Conservation (phyloP, 92 coral and sea anemone species). For the Porites evermanni region DNA sequence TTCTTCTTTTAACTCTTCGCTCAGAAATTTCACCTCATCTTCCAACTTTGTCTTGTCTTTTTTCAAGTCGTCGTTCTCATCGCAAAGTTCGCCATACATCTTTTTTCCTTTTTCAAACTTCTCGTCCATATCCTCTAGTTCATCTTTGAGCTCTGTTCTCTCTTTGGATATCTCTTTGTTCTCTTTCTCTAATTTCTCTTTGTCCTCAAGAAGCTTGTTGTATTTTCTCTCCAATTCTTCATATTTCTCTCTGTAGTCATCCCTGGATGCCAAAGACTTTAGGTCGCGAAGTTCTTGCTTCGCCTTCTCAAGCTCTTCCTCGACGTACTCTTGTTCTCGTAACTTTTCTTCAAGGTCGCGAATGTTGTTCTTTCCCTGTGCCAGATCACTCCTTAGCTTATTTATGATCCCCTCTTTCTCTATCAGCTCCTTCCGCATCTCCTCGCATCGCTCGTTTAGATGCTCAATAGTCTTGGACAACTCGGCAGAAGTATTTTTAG, state of each 20-base stretch:
- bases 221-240: conserved; percentile 17
- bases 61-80: conserved; percentile 72
- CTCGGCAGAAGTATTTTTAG: conserved; percentile 56
- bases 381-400: conserved; percentile 60
- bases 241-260: conserved; percentile 31
- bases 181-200: conserved; percentile 34
- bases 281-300: conserved; percentile 17
- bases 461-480: conserved; percentile 57
- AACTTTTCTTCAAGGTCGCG: conserved; percentile 53
- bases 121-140: conserved; percentile 55
- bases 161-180: conserved; percentile 34
- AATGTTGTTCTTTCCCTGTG: conserved; percentile 46
- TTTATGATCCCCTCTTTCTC: conserved; percentile 68
- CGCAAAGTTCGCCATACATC: conserved; percentile 60
- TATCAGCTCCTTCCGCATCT: conserved; percentile 68
- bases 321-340: conserved; percentile 29
- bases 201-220: conserved; percentile 24
- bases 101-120: conserved; percentile 68
- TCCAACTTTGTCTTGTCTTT: conserved; percentile 74
- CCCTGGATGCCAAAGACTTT: not conserved
- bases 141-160: conserved; percentile 54
- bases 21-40: conserved; percentile 69
- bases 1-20: conserved; percentile 66
- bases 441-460: conserved; percentile 70
- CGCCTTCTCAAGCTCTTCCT: conserved; percentile 34